Evolutionary conservation across 2,113 vertebrate species (phyloP), one percentile per base, ranked within the genome.

Genomic region (Hippotragus niger): DNA sequence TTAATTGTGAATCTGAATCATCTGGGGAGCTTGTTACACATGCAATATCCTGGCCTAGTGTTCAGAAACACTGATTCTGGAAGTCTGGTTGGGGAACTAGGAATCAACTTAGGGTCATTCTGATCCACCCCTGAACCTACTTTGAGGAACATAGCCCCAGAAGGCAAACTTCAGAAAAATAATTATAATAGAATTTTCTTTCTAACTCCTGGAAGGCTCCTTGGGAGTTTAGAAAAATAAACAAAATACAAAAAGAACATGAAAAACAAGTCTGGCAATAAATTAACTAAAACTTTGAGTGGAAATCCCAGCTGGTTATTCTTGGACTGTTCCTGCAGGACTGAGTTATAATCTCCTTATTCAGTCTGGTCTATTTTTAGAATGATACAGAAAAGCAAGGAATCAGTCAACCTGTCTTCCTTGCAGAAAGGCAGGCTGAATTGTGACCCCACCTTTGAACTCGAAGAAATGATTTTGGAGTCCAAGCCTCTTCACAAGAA

Each of bases 401-500:
- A 67, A 29, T 52, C 57, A 96, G 53, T 52, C 57, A 2, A 15
- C 7, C 27, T 90, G 8, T 98, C 64, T 95, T 88, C 80, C 9
- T 58, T 96, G 31, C 95, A 99, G 99, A 99, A 99, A 98, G 99
- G 99, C 67, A 99, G 99, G 97, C 98, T 99, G 67, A 99, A 99
- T 97, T 99, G 99, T 92, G 99, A 99, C 98, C 99, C 99, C 16
- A 98, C 99, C 13, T 99, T 99, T 97, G 99, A 99, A 98, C 99
- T 99, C 67, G 99, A 99, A 98, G 99, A 99, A 98, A 99, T 99
- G 99, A 99, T 99, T 98, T 99, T 99, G 90, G 99, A 99, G 98
- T 99, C 99, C 87, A 99, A 99, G 98, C 99, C 99, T 9, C 99
- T 99, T 94, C 99, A 99, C 98, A 99, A 99, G 99, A 99, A 99